Conservation (phyloP, 1,140 invertebrate species). For the Caenorhabditis remanei region DNA sequence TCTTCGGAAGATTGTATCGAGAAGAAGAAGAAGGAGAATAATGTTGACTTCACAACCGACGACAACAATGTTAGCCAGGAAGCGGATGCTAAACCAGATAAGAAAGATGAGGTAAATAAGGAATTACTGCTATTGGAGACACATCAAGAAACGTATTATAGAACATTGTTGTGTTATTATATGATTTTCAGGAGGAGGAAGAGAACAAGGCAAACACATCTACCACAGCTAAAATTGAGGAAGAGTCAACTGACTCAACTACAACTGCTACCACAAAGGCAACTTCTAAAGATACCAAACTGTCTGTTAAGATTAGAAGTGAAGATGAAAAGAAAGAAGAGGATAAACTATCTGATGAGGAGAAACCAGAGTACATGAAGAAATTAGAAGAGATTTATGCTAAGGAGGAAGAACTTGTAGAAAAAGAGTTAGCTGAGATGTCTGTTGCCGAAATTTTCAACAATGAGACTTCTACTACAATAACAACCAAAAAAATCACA, state of each 20-base stretch:
- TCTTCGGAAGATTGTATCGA: slow-evolving; percentile 34
- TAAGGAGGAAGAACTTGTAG: slow-evolving; percentile 21
- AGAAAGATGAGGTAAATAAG: not conserved
- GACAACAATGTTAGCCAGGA: slow-evolving; percentile 40
- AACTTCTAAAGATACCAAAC: not conserved
- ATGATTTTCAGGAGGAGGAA: not conserved
- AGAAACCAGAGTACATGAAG: slow-evolving; percentile 19
- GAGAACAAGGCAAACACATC: not conserved
- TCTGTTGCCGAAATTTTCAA: slow-evolving; percentile 26
- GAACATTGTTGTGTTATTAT: too few relatives aligned
- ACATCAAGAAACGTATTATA: too few relatives aligned
- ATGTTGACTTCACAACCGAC: slow-evolving; percentile 26
- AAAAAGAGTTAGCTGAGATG: slow-evolving; percentile 33
- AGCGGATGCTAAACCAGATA: slow-evolving; percentile 7
- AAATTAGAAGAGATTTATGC: slow-evolving; percentile 26
- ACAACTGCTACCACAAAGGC: not conserved
- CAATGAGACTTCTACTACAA: not conserved
- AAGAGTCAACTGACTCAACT: not conserved
- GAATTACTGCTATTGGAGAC: too few relatives aligned
- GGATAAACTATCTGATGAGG: not conserved
- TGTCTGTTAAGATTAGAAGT: slow-evolving; percentile 29
- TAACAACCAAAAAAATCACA: not conserved
- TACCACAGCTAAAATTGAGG: not conserved
- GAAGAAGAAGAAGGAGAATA: slow-evolving; percentile 27
- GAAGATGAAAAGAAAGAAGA: slow-evolving; percentile 27